Evolutionary conservation across 2,888 invertebrate species (phyloP), one percentile per base, ranked within the genome.

Genomic region (Dioctria rufipes): DNA sequence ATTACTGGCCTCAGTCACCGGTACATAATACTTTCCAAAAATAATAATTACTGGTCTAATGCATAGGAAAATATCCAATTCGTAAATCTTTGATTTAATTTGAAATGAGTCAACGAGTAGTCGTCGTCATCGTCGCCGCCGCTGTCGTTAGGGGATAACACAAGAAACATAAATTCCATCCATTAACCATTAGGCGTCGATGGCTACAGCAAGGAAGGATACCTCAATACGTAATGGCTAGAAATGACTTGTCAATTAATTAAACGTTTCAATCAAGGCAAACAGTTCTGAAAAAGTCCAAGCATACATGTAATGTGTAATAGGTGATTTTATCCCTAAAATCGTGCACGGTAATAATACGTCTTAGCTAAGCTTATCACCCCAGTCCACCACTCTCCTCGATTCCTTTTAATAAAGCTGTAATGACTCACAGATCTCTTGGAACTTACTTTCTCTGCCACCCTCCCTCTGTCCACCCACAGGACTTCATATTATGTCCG

Each of bases 221-320:
- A 54, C n/a, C 25, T 25, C 25, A 1, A 25, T 1, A 54, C 54
- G n/a, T 54, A 54, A 54, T n/a, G 11, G 42, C 25, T 58, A 43
- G 60, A 60, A 73, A 73, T 40, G 58, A 54, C 54, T 73, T 60
- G 73, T 73, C 73, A 73, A 73, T 73, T 73, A 73, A 73, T 73
- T 54, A 73, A 73, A 60, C 58, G 60, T 73, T 73, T 73, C 73
- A 73, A 73, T 73, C 73, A 58, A 60, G 40, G 39, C 43, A 51
- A 73, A 73, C 73, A 73, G 42, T 60, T 60, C 3, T 42, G 60
- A 58, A 60, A 58, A 73, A 73, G 25, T 60, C 60, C 40, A 9
- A 42, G 58, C 58, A 13, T n/a, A 60, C 25, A 25, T 25, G 25
- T 73, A 58, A 54, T 73, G 25, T 25, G 4, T 25, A 73, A 54